Evolutionary conservation across 2,113 vertebrate species (phyloP), one percentile per base, ranked within the genome.

Genomic region (Sprattus sprattus): DNA sequence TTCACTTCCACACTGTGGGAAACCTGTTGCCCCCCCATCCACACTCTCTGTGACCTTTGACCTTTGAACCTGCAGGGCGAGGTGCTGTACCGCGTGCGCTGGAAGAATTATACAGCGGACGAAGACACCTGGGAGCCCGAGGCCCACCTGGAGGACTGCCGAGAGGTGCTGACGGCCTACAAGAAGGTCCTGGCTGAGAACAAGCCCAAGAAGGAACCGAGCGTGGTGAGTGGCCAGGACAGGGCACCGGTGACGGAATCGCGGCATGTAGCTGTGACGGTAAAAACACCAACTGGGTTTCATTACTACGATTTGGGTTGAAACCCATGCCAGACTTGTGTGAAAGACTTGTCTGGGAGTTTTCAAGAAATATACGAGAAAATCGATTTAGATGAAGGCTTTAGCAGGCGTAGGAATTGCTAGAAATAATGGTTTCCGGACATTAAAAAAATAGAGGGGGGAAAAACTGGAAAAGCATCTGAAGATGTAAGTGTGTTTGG

Each of bases 41-140:
- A 32, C n/a, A 25, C 13, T 54, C 15, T 32, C 32, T 25, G 39
- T 85, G 57, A 84, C 83, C 11, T 10, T 32, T 45, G 22, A 57
- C 44, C 11, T 10, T 32, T 45, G 22, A 57, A 32, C 88, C 0
- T 88, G 47, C 91, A 99, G 98, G 97, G 97, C 81, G 96, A 96
- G 91, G 91, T 96, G 86, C 94, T 97, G 18, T 99, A 99, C 90
- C 96, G 97, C 87, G 98, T 99, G 1, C 96, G 98, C 0, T 99
- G 98, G 98, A 99, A 98, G 94, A 98, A 98, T 45, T 99, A 99
- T 86, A 94, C 96, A 45, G 96, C 98, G 13, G 97, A 98, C 16
- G 98, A 99, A 86, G 98, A 99, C 83, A 99, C 98, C 0, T 99
- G 98, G 98, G 98, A 99, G 87, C 98, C 98, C 0, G 97, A 98